Percentiles rank a stretch among this genome's conserved stretches.
Conservation (phyloP, 2,888 invertebrate genomes). For the Pseudococcus jackbeardsleyi region DNA sequence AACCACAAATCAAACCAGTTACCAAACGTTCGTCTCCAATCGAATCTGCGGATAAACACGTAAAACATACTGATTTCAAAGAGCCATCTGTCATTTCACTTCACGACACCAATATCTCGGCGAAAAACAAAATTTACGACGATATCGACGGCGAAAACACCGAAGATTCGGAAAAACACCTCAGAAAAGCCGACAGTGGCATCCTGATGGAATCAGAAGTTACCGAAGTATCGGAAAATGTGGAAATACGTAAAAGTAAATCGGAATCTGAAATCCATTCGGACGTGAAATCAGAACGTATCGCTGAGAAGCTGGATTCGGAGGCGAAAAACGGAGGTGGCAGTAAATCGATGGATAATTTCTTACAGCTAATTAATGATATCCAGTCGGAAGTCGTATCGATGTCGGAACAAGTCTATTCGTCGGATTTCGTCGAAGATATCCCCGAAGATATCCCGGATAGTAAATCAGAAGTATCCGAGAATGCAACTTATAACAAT, state of each 20-base stretch:
- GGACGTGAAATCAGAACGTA: background rate
- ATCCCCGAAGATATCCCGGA: conserved; percentile 48
- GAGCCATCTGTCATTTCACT: background rate
- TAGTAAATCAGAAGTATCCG: conserved; percentile 45
- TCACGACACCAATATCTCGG: background rate
- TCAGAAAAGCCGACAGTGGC: conserved; percentile 57
- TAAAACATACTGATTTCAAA: background rate
- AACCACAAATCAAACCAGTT: conserved; percentile 71
- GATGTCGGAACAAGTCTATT: conserved; percentile 59
- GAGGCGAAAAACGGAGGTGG: background rate
- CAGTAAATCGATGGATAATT: conserved; percentile 13
- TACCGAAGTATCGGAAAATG: conserved; percentile 57
- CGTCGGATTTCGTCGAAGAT: conserved; percentile 60
- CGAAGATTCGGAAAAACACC: conserved; percentile 61
- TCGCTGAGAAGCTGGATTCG: background rate
- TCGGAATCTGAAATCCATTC: background rate
- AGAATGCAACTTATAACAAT: conserved; percentile 49
- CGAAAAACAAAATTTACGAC: background rate
- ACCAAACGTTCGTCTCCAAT: background rate
- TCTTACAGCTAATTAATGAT: conserved; percentile 46
- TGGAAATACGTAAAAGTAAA: conserved; percentile 50
- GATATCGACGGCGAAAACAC: conserved; percentile 55
- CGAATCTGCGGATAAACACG: background rate
- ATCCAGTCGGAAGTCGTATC: conserved; percentile 55
- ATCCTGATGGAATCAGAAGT: conserved; percentile 59